Conservation (phyloP, 2,888 invertebrate genomes). For the Hypomecis punctinalis region DNA sequence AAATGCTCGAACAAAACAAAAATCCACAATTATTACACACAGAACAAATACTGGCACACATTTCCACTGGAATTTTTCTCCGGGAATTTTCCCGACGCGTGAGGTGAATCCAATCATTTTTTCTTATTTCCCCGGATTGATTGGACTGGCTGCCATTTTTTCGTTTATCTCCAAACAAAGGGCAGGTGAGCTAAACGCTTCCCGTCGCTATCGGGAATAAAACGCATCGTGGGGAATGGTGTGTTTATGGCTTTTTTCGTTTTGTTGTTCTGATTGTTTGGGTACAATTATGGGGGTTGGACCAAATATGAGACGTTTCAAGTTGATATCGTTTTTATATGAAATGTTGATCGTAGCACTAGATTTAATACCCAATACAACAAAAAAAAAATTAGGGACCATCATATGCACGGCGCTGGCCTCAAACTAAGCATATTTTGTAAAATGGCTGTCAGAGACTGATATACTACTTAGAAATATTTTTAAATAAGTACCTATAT, state of each 20-base stretch:
- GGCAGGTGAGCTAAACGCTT: conserved; percentile 71
- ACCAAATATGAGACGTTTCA: background rate
- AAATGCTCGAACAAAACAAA: conserved; percentile 41
- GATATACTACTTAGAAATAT: too few species aligned
- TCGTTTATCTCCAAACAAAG: conserved; percentile 70
- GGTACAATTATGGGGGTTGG: conserved; percentile 5
- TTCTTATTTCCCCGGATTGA: conserved; percentile 71
- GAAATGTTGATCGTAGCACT: background rate
- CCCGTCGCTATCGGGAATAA: conserved; percentile 43
- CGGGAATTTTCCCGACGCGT: conserved; percentile 59
- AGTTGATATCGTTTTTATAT: background rate
- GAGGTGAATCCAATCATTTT: conserved; percentile 78
- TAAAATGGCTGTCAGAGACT: too few species aligned
- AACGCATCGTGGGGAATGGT: conserved; percentile 52
- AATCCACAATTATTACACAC: conserved; percentile 55
- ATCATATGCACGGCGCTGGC: too few species aligned
- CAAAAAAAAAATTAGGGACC: too few species aligned
- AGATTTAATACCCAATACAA: too few species aligned
- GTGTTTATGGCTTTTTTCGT: conserved; percentile 46
- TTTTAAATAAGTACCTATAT: too few species aligned
- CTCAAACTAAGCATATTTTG: too few species aligned
- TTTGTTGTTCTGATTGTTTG: conserved; percentile 36
- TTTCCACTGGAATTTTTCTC: conserved; percentile 48
- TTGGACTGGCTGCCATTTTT: conserved; percentile 75
- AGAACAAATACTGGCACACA: conserved; percentile 64